Conservation (phyloP, 2,113 vertebrate species). For the Choloepus hoffmanni region DNA sequence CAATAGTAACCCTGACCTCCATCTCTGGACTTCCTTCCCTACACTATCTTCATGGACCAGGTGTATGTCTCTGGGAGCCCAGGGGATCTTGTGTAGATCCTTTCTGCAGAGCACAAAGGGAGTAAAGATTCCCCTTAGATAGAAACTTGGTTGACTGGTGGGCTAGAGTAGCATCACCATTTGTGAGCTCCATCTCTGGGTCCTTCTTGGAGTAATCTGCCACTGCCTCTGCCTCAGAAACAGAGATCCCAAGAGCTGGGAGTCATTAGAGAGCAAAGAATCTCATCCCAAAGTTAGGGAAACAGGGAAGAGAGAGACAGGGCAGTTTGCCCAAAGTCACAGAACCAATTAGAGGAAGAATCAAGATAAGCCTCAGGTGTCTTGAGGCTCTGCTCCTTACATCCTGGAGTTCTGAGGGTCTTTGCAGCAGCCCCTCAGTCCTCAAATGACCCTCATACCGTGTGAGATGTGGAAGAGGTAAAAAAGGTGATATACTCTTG, state of each 20-base stretch:
- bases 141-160: not conserved
- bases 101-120: not conserved
- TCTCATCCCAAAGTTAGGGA: not conserved
- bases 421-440: not conserved
- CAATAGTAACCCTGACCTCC: not conserved
- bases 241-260: conserved; percentile 8
- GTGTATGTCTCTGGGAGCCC: not conserved
- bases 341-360: conserved; percentile 38
- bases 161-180: not conserved
- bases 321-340: conserved; percentile 42
- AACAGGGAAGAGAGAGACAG: conserved; percentile 13
- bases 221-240: conserved; percentile 13
- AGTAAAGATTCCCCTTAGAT: not conserved
- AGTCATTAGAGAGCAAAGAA: conserved; percentile 15
- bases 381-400: not conserved
- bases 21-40: not conserved
- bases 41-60: not conserved
- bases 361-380: not conserved
- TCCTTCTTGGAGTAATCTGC: conserved; percentile 33
- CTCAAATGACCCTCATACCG: conserved; percentile 10
- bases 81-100: not conserved
- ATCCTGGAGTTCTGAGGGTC: conserved; percentile 1
- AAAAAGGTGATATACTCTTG: not conserved
- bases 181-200: not conserved
- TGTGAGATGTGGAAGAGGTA: not conserved